Evolutionary conservation across 1,140 invertebrate genomes (phyloP), one percentile per base, ranked within the genome.

Genomic region (Dinoponera quadriceps): DNA sequence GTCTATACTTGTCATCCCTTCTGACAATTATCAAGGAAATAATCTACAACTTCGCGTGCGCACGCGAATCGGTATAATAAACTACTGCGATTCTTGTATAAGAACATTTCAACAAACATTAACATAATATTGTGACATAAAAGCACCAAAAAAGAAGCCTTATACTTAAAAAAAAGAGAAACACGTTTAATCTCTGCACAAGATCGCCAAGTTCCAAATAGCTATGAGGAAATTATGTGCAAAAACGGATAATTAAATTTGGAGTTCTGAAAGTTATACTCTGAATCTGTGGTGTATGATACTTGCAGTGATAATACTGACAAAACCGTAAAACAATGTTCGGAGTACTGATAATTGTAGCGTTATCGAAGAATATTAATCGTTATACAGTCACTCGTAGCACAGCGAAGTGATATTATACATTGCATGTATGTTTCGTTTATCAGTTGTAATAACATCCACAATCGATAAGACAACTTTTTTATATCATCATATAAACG

Each of bases 31-130:
- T 27, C 18, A 59, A 71, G 38, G 16, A 20, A 65, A 20, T 71
- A 80, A 80, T 44, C 18, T 71, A 71, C n/a, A n/a, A 48, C 7
- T 44, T 78, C 49, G n/a, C n/a, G n/a, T n/a, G n/a, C n/a, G n/a
- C n/a, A n/a, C n/a, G n/a, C n/a, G 69, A 80, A 49, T 80, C n/a
- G 38, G 54, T 57, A 68, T 68, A 78, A 78, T 80, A 69, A 78
- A 69, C 63, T 69, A 59, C 48, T 80, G 75, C 51, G 44, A 48
- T 71, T 78, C 14, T 33, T 59, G 33, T 27, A 51, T 27, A 20
- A 55, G 25, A 69, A 57, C n/a, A 33, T 54, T 51, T 63, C 55
- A 69, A 80, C 25, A 44, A 49, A 69, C 25, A 59, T 80, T 71
- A 71, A 80, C 54, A n/a, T 69, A 69, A 80, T 69, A 57, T 69